These are phyloP conservation scores for Spea bombifrons DNA, from an alignment of 2,113 vertebrate genomes.

Conservation along the genomic window DNA sequence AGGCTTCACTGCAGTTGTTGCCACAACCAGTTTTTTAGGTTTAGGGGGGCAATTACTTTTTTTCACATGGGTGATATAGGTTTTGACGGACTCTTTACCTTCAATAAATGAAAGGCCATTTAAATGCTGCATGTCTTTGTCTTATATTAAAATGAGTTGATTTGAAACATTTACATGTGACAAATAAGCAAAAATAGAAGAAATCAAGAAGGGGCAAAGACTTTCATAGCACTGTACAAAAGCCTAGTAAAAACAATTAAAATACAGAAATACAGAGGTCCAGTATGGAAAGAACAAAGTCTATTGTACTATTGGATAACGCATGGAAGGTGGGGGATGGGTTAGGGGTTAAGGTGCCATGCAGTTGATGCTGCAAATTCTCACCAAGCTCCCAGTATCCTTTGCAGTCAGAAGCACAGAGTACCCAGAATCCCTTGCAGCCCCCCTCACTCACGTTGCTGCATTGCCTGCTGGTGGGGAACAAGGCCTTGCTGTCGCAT, in stretches of 20 bases:
- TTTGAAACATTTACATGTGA: no score
- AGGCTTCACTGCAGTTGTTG: no score
- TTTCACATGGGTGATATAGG: no score
- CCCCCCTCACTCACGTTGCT: constrained; percentile 72
- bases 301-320: neutral
- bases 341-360: neutral
- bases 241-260: neutral
- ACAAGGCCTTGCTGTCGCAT: constrained; percentile 71
- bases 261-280: neutral
- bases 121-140: no score
- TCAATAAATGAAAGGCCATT: no score
- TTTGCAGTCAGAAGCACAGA: constrained; percentile 36
- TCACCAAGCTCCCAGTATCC: constrained; percentile 39
- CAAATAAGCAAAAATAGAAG: no score
- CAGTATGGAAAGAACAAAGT: neutral
- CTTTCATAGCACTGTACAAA: no score
- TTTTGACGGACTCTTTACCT: no score
- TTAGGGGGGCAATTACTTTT: no score
- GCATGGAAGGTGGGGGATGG: neutral
- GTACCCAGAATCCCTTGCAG: constrained; percentile 40
- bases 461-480: constrained; percentile 81
- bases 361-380: constrained; percentile 27
- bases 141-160: no score
- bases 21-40: no score
- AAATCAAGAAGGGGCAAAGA: no score